These are phyloP conservation scores for Xanthia togata DNA, from an alignment of 2,888 invertebrate species.

Conservation along the genomic window DNA sequence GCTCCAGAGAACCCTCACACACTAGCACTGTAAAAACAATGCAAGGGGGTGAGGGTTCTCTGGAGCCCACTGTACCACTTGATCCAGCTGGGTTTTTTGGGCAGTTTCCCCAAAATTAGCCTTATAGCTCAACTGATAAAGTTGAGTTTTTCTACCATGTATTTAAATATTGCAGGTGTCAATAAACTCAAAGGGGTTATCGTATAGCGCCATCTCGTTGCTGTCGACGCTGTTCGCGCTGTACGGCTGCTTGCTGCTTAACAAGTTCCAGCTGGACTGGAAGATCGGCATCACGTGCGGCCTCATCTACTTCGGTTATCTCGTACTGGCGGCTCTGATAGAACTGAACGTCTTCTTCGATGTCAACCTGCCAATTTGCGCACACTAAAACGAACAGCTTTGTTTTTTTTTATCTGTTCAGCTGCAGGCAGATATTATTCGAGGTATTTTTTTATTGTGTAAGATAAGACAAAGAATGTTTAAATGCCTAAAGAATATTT, in stretches of 20 bases:
- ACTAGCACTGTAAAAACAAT: too few relatives aligned
- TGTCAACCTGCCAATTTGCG: slow-evolving; percentile 94
- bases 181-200: slow-evolving; percentile 94
- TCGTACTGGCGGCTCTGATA: slow-evolving; percentile 92
- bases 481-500: not conserved
- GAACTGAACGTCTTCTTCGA: slow-evolving; percentile 94
- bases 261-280: slow-evolving; percentile 93
- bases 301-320: slow-evolving; percentile 92
- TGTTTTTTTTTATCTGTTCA: not conserved
- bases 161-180: slow-evolving; percentile 85
- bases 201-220: slow-evolving; percentile 94
- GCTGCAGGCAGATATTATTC: not conserved
- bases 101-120: too few relatives aligned
- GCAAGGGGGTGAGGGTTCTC: too few relatives aligned
- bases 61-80: too few relatives aligned
- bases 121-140: too few relatives aligned
- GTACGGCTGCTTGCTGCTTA: slow-evolving; percentile 92
- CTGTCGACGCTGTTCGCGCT: slow-evolving; percentile 93
- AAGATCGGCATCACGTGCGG: slow-evolving; percentile 93
- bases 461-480: not conserved
- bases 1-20: too few relatives aligned
- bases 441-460: not conserved
- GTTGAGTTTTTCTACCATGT: too few relatives aligned
- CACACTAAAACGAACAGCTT: slow-evolving; percentile 76
- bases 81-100: too few relatives aligned